These are phyloP conservation scores for Chironomus tepperi DNA, from an alignment of 1,140 invertebrate species.

Conservation along the genomic window DNA sequence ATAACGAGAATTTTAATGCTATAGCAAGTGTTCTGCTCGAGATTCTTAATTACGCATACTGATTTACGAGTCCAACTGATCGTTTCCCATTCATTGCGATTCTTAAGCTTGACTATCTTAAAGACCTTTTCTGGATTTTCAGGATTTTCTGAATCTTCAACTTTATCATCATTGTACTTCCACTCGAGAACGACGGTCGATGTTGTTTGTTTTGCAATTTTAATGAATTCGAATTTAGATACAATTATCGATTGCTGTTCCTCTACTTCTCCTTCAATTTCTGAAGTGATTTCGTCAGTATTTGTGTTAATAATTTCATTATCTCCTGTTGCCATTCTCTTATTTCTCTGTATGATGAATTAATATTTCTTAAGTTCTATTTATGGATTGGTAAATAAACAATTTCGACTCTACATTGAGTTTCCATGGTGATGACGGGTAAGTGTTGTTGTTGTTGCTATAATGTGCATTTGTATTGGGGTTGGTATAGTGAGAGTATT, in stretches of 20 bases:
- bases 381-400: too few relatives aligned
- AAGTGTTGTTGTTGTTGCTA: too few relatives aligned
- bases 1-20: neutral
- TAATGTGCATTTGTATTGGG: too few relatives aligned
- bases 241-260: neutral
- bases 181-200: neutral
- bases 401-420: too few relatives aligned
- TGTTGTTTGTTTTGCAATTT: slow-evolving; percentile 17
- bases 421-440: too few relatives aligned
- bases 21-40: neutral
- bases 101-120: neutral
- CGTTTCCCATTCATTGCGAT: neutral
- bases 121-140: neutral
- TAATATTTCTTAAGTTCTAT: too few relatives aligned
- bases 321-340: too few relatives aligned
- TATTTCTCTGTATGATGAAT: too few relatives aligned
- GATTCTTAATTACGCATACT: neutral
- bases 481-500: too few relatives aligned
- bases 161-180: neutral
- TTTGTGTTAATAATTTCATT: too few relatives aligned
- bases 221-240: neutral
- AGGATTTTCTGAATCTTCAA: neutral
- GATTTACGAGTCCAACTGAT: neutral
- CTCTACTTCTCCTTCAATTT: neutral
- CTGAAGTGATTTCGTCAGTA: too few relatives aligned